A percentile compares a stretch with the other conserved stretches of the same genome.
Evolutionary conservation across 2,888 invertebrate species (phyloP).

Genomic region (Machimus rusticus): DNA sequence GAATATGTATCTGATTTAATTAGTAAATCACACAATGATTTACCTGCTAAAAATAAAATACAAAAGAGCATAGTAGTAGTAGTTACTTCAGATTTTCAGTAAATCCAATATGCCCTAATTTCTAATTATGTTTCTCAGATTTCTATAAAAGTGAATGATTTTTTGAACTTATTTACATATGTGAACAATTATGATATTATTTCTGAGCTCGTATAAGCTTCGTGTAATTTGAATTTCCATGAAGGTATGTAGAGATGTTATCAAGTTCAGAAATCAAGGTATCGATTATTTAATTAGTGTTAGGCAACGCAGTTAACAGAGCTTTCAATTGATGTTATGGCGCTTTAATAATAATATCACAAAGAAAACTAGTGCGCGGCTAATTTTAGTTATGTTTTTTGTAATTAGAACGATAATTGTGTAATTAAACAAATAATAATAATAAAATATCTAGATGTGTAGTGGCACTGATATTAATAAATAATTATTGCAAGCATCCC

Average conservation of each 20-base stretch:
- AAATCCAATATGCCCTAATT: no score
- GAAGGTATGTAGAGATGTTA: neutral
- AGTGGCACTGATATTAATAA: neutral
- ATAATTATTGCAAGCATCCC: neutral
- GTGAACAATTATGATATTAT: neutral
- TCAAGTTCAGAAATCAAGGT: neutral
- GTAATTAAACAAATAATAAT: neutral
- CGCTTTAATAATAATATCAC: neutral
- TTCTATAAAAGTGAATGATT: neutral
- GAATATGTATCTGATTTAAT: no score
- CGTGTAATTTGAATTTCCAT: neutral
- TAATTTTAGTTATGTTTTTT: neutral
- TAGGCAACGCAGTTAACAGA: neutral
- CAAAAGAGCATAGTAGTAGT: no score
- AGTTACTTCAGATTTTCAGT: no score
- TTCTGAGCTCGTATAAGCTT: neutral
- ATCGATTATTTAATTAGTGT: slow-evolving; percentile 5
- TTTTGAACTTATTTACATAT: neutral
- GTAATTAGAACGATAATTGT: neutral
- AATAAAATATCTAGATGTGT: neutral
- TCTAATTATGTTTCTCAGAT: neutral
- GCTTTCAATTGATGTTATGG: neutral
- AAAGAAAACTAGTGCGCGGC: neutral
- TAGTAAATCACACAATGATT: no score
- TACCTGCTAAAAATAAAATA: no score